These are phyloP conservation scores for Leptinotarsa tumamoca DNA, from an alignment of 2,888 invertebrate species.

Conservation along the genomic window DNA sequence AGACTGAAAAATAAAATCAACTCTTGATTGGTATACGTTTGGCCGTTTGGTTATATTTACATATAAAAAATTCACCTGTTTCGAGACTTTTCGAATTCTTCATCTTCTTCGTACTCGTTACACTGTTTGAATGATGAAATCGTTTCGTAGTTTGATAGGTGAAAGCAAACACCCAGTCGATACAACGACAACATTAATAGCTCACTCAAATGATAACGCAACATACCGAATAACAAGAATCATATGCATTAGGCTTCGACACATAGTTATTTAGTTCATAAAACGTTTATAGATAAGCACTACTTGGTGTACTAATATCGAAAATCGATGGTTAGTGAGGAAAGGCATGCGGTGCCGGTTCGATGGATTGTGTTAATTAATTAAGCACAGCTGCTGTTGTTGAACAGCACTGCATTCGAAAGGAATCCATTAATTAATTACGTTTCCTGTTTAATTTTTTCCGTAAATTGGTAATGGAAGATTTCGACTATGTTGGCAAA, in stretches of 20 bases:
- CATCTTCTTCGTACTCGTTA: too few relatives aligned
- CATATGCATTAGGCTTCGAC: not conserved
- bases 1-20: too few relatives aligned
- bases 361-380: conserved; percentile 2
- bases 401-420: not conserved
- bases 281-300: conserved; percentile 6
- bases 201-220: not conserved
- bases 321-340: conserved; percentile 13
- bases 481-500: too few relatives aligned
- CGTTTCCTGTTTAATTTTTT: not conserved
- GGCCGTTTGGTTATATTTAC: too few relatives aligned
- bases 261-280: not conserved
- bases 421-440: conserved; percentile 1
- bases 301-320: conserved; percentile 4
- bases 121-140: too few relatives aligned
- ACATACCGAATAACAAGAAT: not conserved
- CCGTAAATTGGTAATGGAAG: not conserved
- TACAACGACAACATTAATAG: too few relatives aligned
- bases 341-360: conserved; percentile 8
- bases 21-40: too few relatives aligned
- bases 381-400: not conserved
- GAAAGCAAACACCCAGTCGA: too few relatives aligned
- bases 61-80: too few relatives aligned
- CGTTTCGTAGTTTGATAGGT: too few relatives aligned
- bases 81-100: too few relatives aligned